These are phyloP conservation scores for Arizona elegans DNA, from an alignment of 2,113 vertebrate species.

Conservation along the genomic window DNA sequence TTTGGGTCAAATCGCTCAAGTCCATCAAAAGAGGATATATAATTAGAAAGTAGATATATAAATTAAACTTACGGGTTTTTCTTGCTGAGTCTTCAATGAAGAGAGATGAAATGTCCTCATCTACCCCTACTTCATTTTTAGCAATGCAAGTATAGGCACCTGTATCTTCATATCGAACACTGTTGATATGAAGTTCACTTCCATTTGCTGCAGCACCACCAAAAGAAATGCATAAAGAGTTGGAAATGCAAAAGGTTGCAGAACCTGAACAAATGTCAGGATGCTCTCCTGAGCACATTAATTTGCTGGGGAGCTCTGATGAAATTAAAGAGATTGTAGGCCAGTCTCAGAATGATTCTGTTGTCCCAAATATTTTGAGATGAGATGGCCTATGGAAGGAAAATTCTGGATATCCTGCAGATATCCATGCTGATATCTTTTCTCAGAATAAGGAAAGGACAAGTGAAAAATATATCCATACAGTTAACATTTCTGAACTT, in stretches of 20 bases:
- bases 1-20: neutral
- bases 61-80: constrained; percentile 85
- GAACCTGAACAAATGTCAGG: neutral
- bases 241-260: accelerated
- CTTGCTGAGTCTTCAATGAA: constrained; percentile 94
- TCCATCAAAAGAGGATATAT: neutral
- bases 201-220: constrained; percentile 80
- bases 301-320: neutral
- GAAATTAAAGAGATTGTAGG: neutral
- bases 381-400: neutral
- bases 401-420: neutral
- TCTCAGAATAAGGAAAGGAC: neutral
- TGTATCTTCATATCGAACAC: constrained; percentile 93
- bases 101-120: constrained; percentile 95
- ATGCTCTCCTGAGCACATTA: neutral
- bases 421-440: neutral
- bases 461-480: neutral
- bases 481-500: neutral
- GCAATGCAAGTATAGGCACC: constrained; percentile 97
- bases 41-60: constrained; percentile 4
- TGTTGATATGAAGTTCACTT: constrained; percentile 87
- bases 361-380: neutral
- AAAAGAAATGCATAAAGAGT: constrained; percentile 30
- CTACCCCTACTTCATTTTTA: constrained; percentile 94
- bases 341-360: neutral